phyloP scores from a whole-genome alignment of 37 sponge, comb jelly and placozoan species.

The Lycopodina hypogea region DNA sequence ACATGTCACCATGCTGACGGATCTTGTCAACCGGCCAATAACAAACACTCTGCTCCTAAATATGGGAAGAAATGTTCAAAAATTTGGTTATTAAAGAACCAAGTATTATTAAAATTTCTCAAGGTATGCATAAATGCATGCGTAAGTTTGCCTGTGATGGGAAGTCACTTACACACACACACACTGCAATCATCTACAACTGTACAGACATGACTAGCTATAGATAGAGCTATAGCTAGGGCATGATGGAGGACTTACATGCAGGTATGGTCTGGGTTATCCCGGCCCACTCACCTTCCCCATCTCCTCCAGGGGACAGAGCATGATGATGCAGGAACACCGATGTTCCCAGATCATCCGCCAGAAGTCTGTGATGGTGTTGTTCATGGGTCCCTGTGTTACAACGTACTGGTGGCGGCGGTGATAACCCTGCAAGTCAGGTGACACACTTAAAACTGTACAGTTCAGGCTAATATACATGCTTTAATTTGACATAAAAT shows the following conservation, averaged over 20 bases:
- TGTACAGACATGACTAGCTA: too few species aligned
- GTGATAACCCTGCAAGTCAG: constrained; percentile 63
- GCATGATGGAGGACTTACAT: too few species aligned
- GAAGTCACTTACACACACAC: too few species aligned
- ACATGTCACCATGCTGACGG: constrained; percentile 67
- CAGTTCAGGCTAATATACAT: neutral
- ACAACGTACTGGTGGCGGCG: constrained; percentile 72
- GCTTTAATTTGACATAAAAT: neutral
- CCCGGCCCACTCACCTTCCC: constrained; percentile 20
- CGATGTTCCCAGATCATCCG: constrained; percentile 88
- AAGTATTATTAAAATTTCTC: neutral
- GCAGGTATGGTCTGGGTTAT: too few species aligned
- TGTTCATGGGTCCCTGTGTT: constrained; percentile 72
- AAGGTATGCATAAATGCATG: neutral
- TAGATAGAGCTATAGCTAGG: too few species aligned
- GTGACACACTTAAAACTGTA: neutral
- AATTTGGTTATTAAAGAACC: neutral
- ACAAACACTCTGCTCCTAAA: constrained; percentile 58
- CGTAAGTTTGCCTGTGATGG: neutral
- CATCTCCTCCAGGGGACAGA: constrained; percentile 66
- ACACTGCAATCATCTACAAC: too few species aligned
- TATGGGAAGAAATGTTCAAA: neutral
- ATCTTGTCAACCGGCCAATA: constrained; percentile 72
- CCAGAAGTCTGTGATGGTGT: constrained; percentile 84
- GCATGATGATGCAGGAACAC: constrained; percentile 67